A percentile compares a stretch with the other conserved stretches of the same genome.
Evolutionary conservation across 2,888 invertebrate species (phyloP).

Genomic region (Drymonia ruficornis): DNA sequence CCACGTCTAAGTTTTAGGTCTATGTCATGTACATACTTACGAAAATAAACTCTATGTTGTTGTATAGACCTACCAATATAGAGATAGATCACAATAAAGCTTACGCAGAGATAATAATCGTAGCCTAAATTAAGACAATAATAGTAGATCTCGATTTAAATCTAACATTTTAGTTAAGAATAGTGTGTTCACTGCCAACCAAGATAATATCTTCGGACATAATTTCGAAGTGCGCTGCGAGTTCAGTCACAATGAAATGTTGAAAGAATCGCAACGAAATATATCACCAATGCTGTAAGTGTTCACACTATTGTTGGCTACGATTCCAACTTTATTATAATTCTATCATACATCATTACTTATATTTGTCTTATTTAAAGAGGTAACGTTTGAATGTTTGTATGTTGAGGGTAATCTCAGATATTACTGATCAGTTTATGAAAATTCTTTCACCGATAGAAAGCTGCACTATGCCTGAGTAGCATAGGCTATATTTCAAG

Average conservation of each 20-base stretch:
- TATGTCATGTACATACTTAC: no score
- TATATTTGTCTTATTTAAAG: no score
- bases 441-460: no score
- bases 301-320: constrained; percentile 3
- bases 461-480: no score
- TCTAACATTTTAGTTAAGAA: constrained; percentile 4
- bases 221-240: constrained; percentile 15
- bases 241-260: constrained; percentile 27
- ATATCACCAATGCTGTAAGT: constrained; percentile 18
- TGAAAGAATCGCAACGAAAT: constrained; percentile 28
- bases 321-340: not conserved
- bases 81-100: not conserved
- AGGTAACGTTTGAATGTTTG: no score
- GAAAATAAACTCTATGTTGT: no score
- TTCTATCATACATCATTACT: not conserved
- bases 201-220: constrained; percentile 30
- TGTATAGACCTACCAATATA: no score
- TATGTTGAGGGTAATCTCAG: no score
- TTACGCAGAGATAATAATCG: not conserved
- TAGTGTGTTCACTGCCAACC: constrained; percentile 26
- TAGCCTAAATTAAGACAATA: constrained; percentile 2
- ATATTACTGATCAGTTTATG: no score
- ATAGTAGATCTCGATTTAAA: constrained; percentile 2
- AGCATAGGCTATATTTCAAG: no score
- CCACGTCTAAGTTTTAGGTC: no score